Conservation (phyloP, 1,140 invertebrate genomes). For the Gryon sp. region DNA sequence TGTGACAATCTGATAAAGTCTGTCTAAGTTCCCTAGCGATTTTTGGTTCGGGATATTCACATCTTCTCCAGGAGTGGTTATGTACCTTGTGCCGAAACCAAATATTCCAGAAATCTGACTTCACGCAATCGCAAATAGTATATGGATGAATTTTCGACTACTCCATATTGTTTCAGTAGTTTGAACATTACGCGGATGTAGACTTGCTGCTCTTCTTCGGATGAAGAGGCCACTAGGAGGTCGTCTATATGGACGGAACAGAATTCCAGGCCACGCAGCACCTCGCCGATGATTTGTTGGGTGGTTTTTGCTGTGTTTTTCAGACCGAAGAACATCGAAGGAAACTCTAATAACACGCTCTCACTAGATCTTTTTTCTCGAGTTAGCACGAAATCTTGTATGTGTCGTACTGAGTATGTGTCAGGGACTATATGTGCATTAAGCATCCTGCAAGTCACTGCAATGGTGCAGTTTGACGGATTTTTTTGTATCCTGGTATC, state of each 20-base stretch:
- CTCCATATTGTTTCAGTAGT: slow-evolving; percentile 56
- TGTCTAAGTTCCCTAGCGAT: no score
- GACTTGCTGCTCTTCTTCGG: slow-evolving; percentile 6
- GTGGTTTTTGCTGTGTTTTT: neutral
- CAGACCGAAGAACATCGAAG: neutral
- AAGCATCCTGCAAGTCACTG: slow-evolving; percentile 75
- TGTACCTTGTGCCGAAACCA: neutral
- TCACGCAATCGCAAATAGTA: slow-evolving; percentile 2
- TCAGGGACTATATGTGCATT: slow-evolving; percentile 75
- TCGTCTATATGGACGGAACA: slow-evolving; percentile 19
- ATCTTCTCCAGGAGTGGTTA: neutral
- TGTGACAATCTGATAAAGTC: no score
- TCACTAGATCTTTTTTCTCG: neutral
- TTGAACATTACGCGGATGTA: slow-evolving; percentile 46
- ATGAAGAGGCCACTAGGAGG: slow-evolving; percentile 40
- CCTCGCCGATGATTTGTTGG: no score
- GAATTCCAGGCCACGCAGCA: neutral
- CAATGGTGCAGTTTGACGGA: slow-evolving; percentile 65
- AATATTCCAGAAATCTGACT: slow-evolving; percentile 63
- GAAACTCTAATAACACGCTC: slow-evolving; percentile 8
- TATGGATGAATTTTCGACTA: slow-evolving; percentile 67
- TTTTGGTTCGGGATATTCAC: neutral
- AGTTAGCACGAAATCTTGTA: slow-evolving; percentile 25
- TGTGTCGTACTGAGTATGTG: slow-evolving; percentile 69
- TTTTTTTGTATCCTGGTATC: slow-evolving; percentile 50